Evolutionary conservation across 2,797 vertebrate species (phyloP).

Genomic region (Cheirogaleus major): DNA sequence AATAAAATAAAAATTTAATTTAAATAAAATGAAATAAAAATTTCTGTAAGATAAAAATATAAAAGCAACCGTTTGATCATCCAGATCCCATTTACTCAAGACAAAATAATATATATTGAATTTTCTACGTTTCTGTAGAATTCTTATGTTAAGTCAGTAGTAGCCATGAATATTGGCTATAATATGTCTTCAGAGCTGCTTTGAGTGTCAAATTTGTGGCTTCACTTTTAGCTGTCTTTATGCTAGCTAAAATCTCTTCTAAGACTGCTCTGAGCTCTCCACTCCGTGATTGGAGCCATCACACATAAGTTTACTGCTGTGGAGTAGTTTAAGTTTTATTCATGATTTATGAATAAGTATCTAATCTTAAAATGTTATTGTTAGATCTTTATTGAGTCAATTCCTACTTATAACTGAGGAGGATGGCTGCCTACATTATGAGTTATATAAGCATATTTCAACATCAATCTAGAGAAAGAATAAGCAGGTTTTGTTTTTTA

Average conservation of each 20-base stretch:
- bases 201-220: neutral
- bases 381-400: conserved; percentile 11
- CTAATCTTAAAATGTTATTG: conserved; percentile 14
- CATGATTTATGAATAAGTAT: conserved; percentile 11
- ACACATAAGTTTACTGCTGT: neutral
- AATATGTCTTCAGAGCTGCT: neutral
- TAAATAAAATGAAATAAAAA: neutral
- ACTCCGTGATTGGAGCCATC: neutral
- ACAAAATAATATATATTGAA: neutral
- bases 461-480: neutral
- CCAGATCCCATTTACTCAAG: neutral
- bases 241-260: neutral
- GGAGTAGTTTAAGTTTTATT: neutral
- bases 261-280: neutral
- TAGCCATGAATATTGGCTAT: neutral
- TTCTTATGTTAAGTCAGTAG: neutral
- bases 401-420: neutral
- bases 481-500: neutral
- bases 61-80: neutral
- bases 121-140: neutral
- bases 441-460: neutral
- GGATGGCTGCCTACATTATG: neutral
- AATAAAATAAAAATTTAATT: no score
- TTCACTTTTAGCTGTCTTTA: neutral
- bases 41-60: neutral